Base-by-base conservation (phyloP, 2,113 vertebrate species). In the Nesogale talazaci region DNA sequence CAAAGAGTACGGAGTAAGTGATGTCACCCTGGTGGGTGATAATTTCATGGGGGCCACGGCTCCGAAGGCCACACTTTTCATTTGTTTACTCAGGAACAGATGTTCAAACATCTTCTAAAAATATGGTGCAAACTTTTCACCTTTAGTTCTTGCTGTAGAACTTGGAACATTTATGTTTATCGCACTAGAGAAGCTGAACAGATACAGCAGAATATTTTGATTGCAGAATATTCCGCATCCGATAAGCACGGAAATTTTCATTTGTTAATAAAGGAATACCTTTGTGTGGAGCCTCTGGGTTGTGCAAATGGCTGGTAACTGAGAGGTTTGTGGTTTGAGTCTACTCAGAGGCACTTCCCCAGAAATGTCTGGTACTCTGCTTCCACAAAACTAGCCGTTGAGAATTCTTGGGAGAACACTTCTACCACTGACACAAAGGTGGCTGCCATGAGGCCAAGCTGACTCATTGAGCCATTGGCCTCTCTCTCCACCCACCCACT, bases 71-170 rank as follows among this genome's bases (percentile, higher is more conserved):
- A 85, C 79, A 61, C 65, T 95, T 94, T 95, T 90, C 74, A 85
- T 67, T 93, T 94, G 38, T 75, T 89, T 92, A 61, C 52, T 38
- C 1, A 9, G 56, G 89, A 83, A 85, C 91, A 92, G 86, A 94
- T 94, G 57, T 89, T 85, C 86, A 94, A 95, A 90, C 1, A 92
- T 96, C 34, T 95, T 83, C 59, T 76, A 82, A 91, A 92, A 70
- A 23, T 75, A 80, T 22, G 57, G 52, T 14, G 42, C 79, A 93
- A 42, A 92, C 5, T 29, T 93, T 76, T 72, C 23, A 20, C 56
- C 74, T 84, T 89, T 65, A 52, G 12, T 94, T 91, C 40, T 59
- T 87, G 31, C 34, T 52, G 61, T 63, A 23, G 67, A 94, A 87
- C 27, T 67, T 83, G 77, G 76, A 82, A 92, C 17, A 34, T 40